phyloP scores from a whole-genome alignment of 2,113 vertebrate genomes.

The Toxotes jaculatrix region DNA sequence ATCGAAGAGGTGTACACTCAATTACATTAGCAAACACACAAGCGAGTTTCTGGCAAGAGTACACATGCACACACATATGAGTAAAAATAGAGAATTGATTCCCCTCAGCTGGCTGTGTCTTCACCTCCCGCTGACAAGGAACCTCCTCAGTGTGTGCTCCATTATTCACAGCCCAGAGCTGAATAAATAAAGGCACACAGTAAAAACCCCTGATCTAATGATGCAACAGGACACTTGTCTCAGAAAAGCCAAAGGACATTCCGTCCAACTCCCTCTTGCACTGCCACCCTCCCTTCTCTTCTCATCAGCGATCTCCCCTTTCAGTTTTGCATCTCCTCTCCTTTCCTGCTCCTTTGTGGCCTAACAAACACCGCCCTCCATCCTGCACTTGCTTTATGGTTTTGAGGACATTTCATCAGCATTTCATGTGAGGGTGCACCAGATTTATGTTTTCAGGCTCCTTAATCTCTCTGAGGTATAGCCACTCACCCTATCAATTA shows the following conservation, averaged over 20 bases:
- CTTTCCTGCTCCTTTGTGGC: neutral
- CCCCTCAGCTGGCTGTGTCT: neutral
- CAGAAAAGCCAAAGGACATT: conserved; percentile 54
- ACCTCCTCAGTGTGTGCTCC: conserved; percentile 25
- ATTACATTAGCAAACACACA: neutral
- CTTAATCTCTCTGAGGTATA: conserved; percentile 28
- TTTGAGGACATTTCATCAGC: conserved; percentile 24
- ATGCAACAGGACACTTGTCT: conserved; percentile 56
- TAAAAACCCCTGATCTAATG: conserved; percentile 53
- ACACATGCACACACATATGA: neutral
- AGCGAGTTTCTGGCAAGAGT: neutral
- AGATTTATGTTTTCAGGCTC: conserved; percentile 20
- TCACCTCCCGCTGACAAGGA: conserved; percentile 27
- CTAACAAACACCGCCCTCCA: neutral
- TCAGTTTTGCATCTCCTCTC: conserved; percentile 11
- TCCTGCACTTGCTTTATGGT: conserved; percentile 5
- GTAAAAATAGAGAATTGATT: conserved; percentile 25
- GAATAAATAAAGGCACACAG: conserved; percentile 61
- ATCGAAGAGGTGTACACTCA: conserved; percentile 19
- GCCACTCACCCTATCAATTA: conserved; percentile 39
- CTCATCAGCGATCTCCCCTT: conserved; percentile 15
- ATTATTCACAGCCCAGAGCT: conserved; percentile 56
- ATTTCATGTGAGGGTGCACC: neutral
- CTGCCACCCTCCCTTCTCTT: conserved; percentile 32
- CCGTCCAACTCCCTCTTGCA: conserved; percentile 11